Percentiles rank a stretch among this genome's conserved stretches.
These are phyloP conservation scores for Conus betulinus DNA, from an alignment of 1,140 invertebrate genomes.

Conservation along the genomic window DNA sequence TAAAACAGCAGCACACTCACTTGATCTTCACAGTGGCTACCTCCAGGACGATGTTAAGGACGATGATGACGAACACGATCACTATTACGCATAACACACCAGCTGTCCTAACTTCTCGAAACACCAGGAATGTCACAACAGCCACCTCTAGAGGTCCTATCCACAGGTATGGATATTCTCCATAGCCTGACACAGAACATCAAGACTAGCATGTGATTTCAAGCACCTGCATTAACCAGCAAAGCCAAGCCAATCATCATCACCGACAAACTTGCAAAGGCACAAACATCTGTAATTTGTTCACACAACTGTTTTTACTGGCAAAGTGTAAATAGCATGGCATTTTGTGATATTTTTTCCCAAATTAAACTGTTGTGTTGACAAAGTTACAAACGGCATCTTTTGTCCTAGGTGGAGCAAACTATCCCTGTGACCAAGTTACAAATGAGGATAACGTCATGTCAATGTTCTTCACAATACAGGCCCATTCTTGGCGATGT, in stretches of 20 bases:
- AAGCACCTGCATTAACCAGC: background rate
- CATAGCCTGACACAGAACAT: slow-evolving; percentile 32
- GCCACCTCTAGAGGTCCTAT: slow-evolving; percentile 44
- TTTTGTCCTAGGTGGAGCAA: too few species aligned
- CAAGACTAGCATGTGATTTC: background rate
- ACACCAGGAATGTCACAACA: slow-evolving; percentile 43
- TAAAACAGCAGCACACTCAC: background rate
- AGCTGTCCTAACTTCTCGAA: slow-evolving; percentile 36
- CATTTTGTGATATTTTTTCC: background rate
- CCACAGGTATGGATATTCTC: slow-evolving; percentile 75
- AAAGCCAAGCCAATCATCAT: background rate
- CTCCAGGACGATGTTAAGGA: slow-evolving; percentile 39
- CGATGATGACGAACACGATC: slow-evolving; percentile 32
- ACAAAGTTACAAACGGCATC: too few species aligned
- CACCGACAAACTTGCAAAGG: too few species aligned
- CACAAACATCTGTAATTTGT: background rate
- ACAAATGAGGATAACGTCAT: too few species aligned
- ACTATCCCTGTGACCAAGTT: too few species aligned
- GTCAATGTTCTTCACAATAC: too few species aligned
- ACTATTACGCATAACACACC: slow-evolving; percentile 41
- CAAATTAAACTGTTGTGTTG: too few species aligned
- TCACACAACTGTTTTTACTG: background rate
- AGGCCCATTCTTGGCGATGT: too few species aligned
- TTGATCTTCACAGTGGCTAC: slow-evolving; percentile 41
- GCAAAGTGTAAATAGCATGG: background rate